Conservation (phyloP, 2,113 vertebrate genomes). For the Sinocyclocheilus maitianheensis region DNA sequence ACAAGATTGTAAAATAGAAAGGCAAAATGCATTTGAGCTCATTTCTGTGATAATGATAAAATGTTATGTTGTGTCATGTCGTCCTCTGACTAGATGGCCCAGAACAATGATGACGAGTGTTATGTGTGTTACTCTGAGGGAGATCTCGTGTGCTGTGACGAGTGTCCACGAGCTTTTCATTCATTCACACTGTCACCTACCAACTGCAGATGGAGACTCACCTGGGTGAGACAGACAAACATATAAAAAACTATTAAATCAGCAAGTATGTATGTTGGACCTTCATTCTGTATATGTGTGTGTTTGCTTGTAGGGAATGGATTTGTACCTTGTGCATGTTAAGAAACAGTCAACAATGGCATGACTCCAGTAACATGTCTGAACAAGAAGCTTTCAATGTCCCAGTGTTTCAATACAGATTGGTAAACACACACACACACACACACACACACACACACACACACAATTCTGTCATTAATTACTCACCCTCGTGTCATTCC, state of each 20-base stretch:
- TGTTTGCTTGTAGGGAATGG: slow-evolving; percentile 67
- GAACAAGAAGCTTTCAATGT: slow-evolving; percentile 25
- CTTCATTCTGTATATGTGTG: slow-evolving; percentile 24
- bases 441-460: no score
- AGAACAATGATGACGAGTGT: slow-evolving; percentile 74
- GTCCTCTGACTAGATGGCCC: slow-evolving; percentile 51
- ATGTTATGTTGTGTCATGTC: neutral
- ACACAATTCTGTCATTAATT: no score
- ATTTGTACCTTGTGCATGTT: slow-evolving; percentile 70
- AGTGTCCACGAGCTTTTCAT: slow-evolving; percentile 77
- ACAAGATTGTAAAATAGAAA: no score
- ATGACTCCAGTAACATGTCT: neutral
- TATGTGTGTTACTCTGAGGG: slow-evolving; percentile 59
- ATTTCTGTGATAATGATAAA: neutral
- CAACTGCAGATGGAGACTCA: slow-evolving; percentile 41
- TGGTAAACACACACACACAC: slow-evolving; percentile 57
- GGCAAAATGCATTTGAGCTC: no score
- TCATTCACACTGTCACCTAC: slow-evolving; percentile 74
- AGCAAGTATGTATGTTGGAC: neutral
- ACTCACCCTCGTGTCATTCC: no score
- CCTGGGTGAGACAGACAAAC: slow-evolving; percentile 20
- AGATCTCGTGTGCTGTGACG: slow-evolving; percentile 65
- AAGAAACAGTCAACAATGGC: neutral
- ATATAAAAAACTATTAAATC: neutral
- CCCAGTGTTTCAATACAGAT: slow-evolving; percentile 46